Evolutionary conservation across 1,140 invertebrate species (phyloP).

Genomic region (Drosophila ohnishii): DNA sequence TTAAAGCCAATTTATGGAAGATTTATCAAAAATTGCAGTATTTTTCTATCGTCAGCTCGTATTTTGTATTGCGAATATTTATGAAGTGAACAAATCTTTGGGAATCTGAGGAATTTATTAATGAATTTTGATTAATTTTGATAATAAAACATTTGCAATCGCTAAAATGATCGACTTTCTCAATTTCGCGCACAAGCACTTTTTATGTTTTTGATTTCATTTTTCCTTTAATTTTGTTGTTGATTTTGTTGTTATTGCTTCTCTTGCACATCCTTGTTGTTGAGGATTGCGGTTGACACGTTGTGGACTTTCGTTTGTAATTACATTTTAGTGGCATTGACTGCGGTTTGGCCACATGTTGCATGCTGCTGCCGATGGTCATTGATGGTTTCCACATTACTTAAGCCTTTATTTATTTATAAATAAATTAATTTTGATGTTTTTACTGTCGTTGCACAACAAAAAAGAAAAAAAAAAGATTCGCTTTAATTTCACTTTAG

Average conservation of each 20-base stretch:
- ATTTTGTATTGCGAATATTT: neutral
- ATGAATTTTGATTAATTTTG: neutral
- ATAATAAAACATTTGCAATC: neutral
- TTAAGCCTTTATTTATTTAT: constrained; percentile 13
- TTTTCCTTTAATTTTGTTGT: neutral
- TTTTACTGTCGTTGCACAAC: constrained; percentile 6
- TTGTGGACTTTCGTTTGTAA: constrained; percentile 36
- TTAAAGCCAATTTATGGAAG: neutral
- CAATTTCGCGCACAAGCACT: constrained; percentile 2
- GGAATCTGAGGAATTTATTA: neutral
- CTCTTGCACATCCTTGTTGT: constrained; percentile 1
- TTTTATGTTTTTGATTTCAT: neutral
- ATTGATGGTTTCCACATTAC: constrained; percentile 22
- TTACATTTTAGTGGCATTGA: constrained; percentile 34
- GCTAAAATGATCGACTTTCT: constrained; percentile 7
- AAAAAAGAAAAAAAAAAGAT: neutral
- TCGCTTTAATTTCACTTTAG: neutral
- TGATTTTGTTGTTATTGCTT: neutral
- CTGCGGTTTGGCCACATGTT: constrained; percentile 50
- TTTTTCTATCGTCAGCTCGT: neutral
- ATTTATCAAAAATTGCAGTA: neutral
- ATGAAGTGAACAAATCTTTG: neutral
- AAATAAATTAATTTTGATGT: neutral
- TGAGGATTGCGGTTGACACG: constrained; percentile 12
- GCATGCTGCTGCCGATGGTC: constrained; percentile 40